Evolutionary conservation across 2,113 vertebrate species (phyloP).

Genomic region (Zapus hudsonius): DNA sequence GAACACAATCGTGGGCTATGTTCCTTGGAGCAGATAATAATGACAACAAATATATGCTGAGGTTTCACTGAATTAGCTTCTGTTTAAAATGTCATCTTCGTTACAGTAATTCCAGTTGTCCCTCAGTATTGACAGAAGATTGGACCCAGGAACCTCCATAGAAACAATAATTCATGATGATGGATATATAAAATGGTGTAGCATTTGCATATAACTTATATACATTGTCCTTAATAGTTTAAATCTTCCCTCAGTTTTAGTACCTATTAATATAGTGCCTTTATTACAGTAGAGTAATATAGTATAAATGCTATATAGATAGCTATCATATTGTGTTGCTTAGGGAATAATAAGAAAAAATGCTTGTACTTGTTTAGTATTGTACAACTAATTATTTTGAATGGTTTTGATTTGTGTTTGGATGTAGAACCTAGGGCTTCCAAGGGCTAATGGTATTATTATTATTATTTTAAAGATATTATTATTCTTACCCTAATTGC

Average conservation of each 20-base stretch:
- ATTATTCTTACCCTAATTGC: neutral
- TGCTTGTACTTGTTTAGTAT: neutral
- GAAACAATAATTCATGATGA: neutral
- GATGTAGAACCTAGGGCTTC: neutral
- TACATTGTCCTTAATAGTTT: neutral
- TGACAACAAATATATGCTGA: neutral
- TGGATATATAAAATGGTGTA: neutral
- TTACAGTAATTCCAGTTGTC: neutral
- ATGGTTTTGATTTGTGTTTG: neutral
- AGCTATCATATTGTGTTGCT: neutral
- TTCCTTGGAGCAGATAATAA: neutral
- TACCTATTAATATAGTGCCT: neutral
- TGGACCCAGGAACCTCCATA: neutral
- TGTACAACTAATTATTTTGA: neutral
- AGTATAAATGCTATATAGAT: neutral
- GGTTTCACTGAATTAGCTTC: neutral
- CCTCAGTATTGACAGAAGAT: neutral
- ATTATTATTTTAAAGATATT: neutral
- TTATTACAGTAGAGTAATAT: neutral
- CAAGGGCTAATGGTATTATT: neutral
- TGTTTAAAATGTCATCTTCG: neutral
- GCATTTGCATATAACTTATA: neutral
- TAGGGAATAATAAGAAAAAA: neutral
- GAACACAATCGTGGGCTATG: neutral
- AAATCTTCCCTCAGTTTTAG: neutral